A percentile compares a stretch with the other conserved stretches of the same genome.
Conservation (phyloP, 2,113 vertebrate genomes). For the Zosterops pallidus region DNA sequence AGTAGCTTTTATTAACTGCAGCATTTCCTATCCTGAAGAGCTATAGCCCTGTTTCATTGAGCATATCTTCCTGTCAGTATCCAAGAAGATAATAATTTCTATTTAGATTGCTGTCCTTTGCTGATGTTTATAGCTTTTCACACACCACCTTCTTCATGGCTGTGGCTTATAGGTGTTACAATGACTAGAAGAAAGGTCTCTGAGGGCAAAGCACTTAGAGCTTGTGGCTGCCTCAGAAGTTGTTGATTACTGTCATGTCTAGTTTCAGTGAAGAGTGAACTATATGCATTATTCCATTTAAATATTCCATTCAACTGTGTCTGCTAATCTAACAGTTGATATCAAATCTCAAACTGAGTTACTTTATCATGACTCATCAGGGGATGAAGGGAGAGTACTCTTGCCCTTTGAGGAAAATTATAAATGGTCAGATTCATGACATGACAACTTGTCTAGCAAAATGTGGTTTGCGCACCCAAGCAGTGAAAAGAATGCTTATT, state of each 20-base stretch:
- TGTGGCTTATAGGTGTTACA: background rate
- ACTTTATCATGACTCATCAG: background rate
- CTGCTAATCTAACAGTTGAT: background rate
- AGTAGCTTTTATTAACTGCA: background rate
- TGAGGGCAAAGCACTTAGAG: background rate
- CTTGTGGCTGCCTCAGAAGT: background rate
- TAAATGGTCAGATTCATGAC: background rate
- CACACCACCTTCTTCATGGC: background rate
- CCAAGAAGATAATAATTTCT: background rate
- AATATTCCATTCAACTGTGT: background rate
- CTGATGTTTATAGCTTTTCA: background rate
- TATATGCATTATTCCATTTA: background rate
- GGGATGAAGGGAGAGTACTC: background rate
- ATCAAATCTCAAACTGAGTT: background rate
- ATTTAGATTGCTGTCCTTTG: background rate
- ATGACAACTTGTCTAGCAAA: background rate
- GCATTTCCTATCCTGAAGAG: background rate
- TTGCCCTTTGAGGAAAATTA: background rate
- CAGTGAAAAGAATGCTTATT: background rate
- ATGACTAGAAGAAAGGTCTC: background rate
- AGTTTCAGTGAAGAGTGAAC: background rate
- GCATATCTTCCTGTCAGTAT: background rate
- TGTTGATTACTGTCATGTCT: background rate
- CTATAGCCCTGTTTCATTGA: background rate
- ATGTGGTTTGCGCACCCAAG: background rate